Base-by-base conservation (phyloP, 1,140 invertebrate species). In the Sitobion miscanthi region DNA sequence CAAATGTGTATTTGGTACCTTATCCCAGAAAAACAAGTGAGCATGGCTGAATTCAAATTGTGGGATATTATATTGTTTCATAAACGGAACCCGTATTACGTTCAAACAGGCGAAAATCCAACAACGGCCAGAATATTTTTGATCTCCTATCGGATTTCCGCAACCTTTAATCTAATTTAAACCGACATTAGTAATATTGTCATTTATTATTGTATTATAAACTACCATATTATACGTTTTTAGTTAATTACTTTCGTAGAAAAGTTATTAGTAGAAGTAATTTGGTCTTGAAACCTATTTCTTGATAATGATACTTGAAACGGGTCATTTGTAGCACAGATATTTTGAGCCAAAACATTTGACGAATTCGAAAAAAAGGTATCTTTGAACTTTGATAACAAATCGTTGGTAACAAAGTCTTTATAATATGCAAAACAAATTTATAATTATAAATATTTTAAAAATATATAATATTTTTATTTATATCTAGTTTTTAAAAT, bases 1-100 rank as follows among this genome's bases (percentile, higher is more conserved):
- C n/a, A 4, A 77, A n/a, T n/a, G 17, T 77, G 4, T 77, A 82
- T 82, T 45, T 20, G 25, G 6, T 30, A 97, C 96, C 95, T 98
- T 99, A 94, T 99, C 98, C 97, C 98, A 98, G 94, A 98, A 99
- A 95, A 98, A 98, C 1, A 99, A 95, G 95, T 98, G 97, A 62
- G 96, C 96, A 95, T 99, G 98, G 92, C 97, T 98, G 95, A 99
- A 98, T 95, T 99, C 98, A 95, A 99, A 98, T 95, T 98, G 98
- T 91, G 98, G 98, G 88, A 99, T 94, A 95, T 97, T 97, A 94
- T 97, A 96, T 94, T 97, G 96, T 94, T 98, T 98, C 96, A 98
- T 97, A 94, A 98, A 98, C 21, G 98, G 97, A 94, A 98, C 95
- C 94, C 98, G 96, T 94, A 99, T 97, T 25, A 97, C 97, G 95